A percentile compares a stretch with the other conserved stretches of the same genome.
These are phyloP conservation scores for Rattus rattus DNA, from an alignment of 2,113 vertebrate genomes.

Conservation along the genomic window DNA sequence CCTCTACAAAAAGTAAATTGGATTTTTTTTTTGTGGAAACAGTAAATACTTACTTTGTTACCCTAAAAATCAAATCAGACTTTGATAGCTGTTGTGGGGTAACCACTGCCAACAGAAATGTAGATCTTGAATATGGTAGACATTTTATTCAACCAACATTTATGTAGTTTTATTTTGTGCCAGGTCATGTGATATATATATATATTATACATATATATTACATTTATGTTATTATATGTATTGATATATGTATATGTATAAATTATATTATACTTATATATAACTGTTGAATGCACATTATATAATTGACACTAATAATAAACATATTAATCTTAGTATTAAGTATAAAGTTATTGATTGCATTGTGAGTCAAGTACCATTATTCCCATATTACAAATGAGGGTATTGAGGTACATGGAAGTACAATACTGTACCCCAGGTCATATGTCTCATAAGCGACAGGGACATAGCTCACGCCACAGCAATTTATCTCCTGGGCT, in stretches of 20 bases:
- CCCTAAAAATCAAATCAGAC: not conserved
- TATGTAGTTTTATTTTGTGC: not conserved
- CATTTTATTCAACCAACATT: conserved; percentile 30
- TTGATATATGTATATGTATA: not conserved
- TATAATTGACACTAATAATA: not conserved
- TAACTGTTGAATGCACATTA: not conserved
- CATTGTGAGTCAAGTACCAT: not conserved
- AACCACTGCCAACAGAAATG: not conserved
- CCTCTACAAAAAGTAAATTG: conserved; percentile 22
- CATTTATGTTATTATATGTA: not conserved
- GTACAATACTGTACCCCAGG: not conserved
- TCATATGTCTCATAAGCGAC: not conserved
- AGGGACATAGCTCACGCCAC: not conserved
- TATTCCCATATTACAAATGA: conserved; percentile 1
- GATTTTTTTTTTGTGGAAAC: not conserved
- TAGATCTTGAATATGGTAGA: not conserved
- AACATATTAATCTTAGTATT: not conserved
- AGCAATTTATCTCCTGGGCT: conserved; percentile 2
- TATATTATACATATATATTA: not conserved
- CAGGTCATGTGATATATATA: not conserved
- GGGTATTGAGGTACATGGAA: conserved; percentile 7
- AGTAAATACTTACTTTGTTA: not conserved
- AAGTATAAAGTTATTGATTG: not conserved
- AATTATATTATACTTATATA: not conserved
- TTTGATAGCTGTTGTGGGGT: not conserved